These are phyloP conservation scores for Phyllotreta cruciferae DNA, from an alignment of 2,888 invertebrate species.

Conservation along the genomic window DNA sequence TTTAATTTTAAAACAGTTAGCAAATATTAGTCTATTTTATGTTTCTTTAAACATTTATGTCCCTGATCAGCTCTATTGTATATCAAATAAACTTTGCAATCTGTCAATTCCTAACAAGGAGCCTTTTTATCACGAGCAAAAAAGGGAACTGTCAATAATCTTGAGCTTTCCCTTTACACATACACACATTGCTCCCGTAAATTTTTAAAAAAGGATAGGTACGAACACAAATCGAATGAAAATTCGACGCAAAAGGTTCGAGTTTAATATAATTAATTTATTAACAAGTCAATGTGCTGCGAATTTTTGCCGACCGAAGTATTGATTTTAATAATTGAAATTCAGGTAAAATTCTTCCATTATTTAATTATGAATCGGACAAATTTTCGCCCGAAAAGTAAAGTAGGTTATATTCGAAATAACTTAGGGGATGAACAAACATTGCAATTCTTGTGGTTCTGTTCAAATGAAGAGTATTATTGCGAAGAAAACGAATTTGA, in stretches of 20 bases:
- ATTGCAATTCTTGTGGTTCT: too few species aligned
- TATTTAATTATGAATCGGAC: neutral
- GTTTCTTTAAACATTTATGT: too few species aligned
- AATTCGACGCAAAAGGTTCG: conserved; percentile 8
- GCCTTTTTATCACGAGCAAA: conserved; percentile 1
- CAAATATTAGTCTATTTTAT: too few species aligned
- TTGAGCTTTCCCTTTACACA: conserved; percentile 6
- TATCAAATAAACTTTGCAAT: conserved; percentile 11
- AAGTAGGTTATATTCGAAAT: too few species aligned
- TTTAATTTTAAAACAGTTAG: too few species aligned
- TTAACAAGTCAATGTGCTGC: conserved; percentile 6
- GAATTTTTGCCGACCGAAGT: neutral
- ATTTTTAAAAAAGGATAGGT: conserved; percentile 15
- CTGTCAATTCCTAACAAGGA: conserved; percentile 3
- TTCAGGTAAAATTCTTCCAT: neutral
- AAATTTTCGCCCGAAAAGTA: too few species aligned
- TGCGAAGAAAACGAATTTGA: too few species aligned
- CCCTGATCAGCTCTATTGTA: neutral
- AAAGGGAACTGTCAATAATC: conserved; percentile 15
- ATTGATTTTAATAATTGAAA: conserved; percentile 4
- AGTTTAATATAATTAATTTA: conserved; percentile 9
- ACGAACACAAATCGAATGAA: conserved; percentile 9
- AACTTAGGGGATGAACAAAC: too few species aligned
- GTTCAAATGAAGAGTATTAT: too few species aligned
- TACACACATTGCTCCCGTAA: conserved; percentile 6